A percentile compares a stretch with the other conserved stretches of the same genome.
phyloP scores from a whole-genome alignment of 2,888 invertebrate species.

The Anarsia innoxiella region DNA sequence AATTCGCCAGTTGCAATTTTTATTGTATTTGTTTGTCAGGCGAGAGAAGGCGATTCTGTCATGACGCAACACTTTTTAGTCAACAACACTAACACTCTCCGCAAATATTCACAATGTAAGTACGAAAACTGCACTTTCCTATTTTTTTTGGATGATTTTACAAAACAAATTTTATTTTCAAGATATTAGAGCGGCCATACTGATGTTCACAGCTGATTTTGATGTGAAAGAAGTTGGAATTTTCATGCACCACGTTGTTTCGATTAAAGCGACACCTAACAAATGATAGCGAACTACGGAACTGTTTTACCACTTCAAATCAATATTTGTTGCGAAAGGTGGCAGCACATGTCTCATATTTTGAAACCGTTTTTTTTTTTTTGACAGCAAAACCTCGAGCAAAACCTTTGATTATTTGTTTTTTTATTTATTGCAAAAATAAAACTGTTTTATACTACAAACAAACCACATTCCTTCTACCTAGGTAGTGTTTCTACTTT shows the following conservation, averaged over 20 bases:
- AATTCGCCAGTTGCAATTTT: constrained; percentile 55
- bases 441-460: too few species aligned
- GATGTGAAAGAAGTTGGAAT: constrained; percentile 63
- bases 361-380: too few species aligned
- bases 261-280: constrained; percentile 44
- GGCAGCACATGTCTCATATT: too few species aligned
- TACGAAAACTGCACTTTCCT: constrained; percentile 63
- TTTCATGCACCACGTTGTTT: constrained; percentile 67
- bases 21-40: constrained; percentile 74
- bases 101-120: constrained; percentile 49
- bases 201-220: constrained; percentile 76
- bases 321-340: neutral
- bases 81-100: constrained; percentile 56
- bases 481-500: too few species aligned
- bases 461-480: too few species aligned
- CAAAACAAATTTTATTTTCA: constrained; percentile 63
- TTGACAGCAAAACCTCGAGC: too few species aligned
- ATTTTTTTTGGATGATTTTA: constrained; percentile 57
- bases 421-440: too few species aligned
- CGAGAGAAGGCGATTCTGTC: constrained; percentile 63
- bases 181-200: constrained; percentile 68
- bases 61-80: constrained; percentile 73
- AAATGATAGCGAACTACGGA: constrained; percentile 14
- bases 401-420: too few species aligned
- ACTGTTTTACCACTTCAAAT: constrained; percentile 36